A percentile compares a stretch with the other conserved stretches of the same genome.
phyloP scores from a whole-genome alignment of 2,113 vertebrate genomes.

The Pantherophis guttatus region DNA sequence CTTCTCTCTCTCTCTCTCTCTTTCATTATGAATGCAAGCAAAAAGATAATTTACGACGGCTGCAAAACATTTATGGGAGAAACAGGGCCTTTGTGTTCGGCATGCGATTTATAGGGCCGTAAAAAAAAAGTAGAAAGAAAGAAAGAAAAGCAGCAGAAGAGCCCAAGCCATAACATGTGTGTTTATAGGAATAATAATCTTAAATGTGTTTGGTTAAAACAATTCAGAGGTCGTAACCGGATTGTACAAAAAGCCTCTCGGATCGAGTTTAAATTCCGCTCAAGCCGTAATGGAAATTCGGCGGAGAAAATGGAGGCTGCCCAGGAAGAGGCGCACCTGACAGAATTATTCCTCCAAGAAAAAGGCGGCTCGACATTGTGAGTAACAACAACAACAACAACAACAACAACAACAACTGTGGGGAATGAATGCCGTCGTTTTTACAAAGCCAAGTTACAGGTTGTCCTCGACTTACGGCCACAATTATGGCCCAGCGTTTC shows the following conservation, averaged over 20 bases:
- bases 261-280: slow-evolving; percentile 18
- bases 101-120: slow-evolving; percentile 62
- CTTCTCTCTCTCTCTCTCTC: slow-evolving; percentile 11
- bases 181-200: slow-evolving; percentile 67
- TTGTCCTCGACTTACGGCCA: too few relatives aligned
- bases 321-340: background rate
- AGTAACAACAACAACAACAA: background rate
- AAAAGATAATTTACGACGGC: slow-evolving; percentile 59
- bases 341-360: background rate
- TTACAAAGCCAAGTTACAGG: background rate
- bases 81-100: slow-evolving; percentile 61
- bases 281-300: background rate
- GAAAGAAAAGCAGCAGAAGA: slow-evolving; percentile 54
- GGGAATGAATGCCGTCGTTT: background rate
- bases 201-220: slow-evolving; percentile 51
- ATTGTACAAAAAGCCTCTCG: slow-evolving; percentile 21
- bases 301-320: background rate
- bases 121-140: slow-evolving; percentile 57
- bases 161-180: slow-evolving; percentile 60
- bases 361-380: too few relatives aligned
- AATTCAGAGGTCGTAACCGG: slow-evolving; percentile 39
- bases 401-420: background rate
- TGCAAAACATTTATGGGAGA: slow-evolving; percentile 65
- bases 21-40: slow-evolving; percentile 61
- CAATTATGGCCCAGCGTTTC: too few relatives aligned